Conservation (phyloP, 2,113 vertebrate species). For the Myiagra hebetior region DNA sequence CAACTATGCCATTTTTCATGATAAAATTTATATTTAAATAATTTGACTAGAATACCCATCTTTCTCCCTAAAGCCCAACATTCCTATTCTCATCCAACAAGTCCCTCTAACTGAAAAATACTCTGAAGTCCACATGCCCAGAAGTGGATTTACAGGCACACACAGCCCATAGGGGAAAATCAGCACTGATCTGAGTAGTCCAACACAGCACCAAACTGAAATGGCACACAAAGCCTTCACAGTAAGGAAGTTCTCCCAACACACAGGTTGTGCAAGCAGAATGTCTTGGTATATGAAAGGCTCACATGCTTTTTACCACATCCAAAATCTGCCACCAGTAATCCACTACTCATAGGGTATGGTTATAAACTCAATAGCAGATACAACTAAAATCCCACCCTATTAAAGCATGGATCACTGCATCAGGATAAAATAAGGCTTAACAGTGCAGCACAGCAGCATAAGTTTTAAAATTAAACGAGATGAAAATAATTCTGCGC, state of each 20-base stretch:
- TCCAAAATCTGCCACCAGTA: not conserved
- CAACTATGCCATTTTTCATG: not conserved
- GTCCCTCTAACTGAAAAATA: not conserved
- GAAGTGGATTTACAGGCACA: not conserved
- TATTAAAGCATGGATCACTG: not conserved
- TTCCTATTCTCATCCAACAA: not conserved
- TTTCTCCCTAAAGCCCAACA: not conserved
- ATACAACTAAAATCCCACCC: not conserved
- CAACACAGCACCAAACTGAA: not conserved
- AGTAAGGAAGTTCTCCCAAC: not conserved
- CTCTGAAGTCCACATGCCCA: fast-evolving
- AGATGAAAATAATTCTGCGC: not conserved
- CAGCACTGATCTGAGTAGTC: not conserved
- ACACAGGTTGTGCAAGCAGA: not conserved
- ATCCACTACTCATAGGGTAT: not conserved
- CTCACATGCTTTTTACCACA: not conserved
- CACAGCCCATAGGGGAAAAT: not conserved
- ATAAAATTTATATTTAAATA: not conserved
- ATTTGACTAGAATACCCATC: not conserved
- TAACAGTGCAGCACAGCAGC: not conserved
- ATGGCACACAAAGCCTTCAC: not conserved
- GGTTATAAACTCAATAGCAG: not conserved
- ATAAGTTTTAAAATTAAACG: not conserved
- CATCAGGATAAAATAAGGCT: not conserved
- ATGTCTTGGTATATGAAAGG: not conserved